Evolutionary conservation across 2,113 vertebrate species (phyloP), one percentile per base, ranked within the genome.

Genomic region (Gavialis gangeticus): DNA sequence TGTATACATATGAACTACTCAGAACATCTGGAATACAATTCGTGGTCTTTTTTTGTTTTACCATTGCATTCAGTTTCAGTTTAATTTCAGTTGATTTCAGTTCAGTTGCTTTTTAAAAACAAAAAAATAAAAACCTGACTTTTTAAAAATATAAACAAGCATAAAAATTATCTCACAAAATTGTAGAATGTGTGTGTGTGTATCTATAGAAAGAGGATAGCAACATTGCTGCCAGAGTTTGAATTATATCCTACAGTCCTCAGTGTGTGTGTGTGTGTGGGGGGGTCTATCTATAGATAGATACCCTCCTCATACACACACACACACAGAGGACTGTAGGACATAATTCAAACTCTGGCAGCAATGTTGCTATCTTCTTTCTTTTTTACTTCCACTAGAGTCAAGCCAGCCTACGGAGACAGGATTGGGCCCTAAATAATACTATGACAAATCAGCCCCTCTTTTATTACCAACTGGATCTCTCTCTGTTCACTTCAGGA

Each of bases 401-500:
- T 24, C 79, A 15, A 94, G 90, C 46, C 46, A 46, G 46, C 46
- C 46, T 46, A 79, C 82, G 21, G 91, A 56, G 6, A 55, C 27
- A 92, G 55, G 46, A 79, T 10, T 85, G 15, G 55, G 6, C 17
- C 84, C 22, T 18, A 24, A 27, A 54, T 25, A 58, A 75, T 1
- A 2, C 34, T 75, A 88, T 16, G 71, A 37, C 15, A 88, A 85
- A 25, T 73, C n/a, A 73, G 37, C 12, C 6, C 71, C 28, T n/a
- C 55, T 80, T 95, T 82, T 94, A 71, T 88, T 94, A 95, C 96
- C 93, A 77, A 27, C 78, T 94, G 34, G 34, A 85, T 84, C 21
- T 76, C 75, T 92, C 85, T 28, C 55, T 77, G 30, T 59, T 89
- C 88, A 59, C 92, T 92, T 91, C 60, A 77, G 92, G 85, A 90